Evolutionary conservation across 1,140 invertebrate genomes (phyloP).

Genomic region (Drosophila willistoni): DNA sequence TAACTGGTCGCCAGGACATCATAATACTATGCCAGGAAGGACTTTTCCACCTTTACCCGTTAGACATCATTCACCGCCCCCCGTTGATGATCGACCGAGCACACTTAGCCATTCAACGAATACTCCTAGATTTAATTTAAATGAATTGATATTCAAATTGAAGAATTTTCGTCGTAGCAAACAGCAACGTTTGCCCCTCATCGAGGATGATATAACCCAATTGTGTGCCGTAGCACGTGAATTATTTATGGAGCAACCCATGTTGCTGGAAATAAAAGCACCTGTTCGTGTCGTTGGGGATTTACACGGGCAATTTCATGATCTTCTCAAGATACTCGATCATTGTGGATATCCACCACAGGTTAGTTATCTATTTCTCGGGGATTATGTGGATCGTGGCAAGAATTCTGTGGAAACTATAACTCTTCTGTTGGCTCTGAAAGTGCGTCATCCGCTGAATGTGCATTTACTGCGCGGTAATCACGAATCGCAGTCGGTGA

Average conservation of each 20-base stretch:
- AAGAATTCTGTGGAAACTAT: slow-evolving; percentile 95
- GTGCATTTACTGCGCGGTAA: slow-evolving; percentile 91
- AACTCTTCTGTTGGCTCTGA: slow-evolving; percentile 95
- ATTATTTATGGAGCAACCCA: slow-evolving; percentile 98
- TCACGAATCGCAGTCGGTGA: slow-evolving; percentile 85
- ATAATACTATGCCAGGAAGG: background rate
- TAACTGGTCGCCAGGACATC: background rate
- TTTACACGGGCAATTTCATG: slow-evolving; percentile 99
- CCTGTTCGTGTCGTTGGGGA: slow-evolving; percentile 99
- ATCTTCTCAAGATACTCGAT: slow-evolving; percentile 97
- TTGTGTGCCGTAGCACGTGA: slow-evolving; percentile 93
- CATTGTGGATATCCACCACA: slow-evolving; percentile 99
- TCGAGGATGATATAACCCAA: slow-evolving; percentile 21
- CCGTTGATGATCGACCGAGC: background rate
- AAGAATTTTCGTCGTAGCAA: slow-evolving; percentile 14
- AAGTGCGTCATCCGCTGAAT: slow-evolving; percentile 94
- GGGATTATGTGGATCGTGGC: slow-evolving; percentile 93
- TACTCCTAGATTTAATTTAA: slow-evolving; percentile 6
- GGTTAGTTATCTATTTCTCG: slow-evolving; percentile 98
- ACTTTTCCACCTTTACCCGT: background rate
- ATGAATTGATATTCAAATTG: slow-evolving; percentile 28
- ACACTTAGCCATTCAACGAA: background rate
- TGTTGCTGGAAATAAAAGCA: slow-evolving; percentile 97
- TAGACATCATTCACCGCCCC: background rate
- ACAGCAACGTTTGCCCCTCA: slow-evolving; percentile 19